These are phyloP conservation scores for Chironomus tentans DNA, from an alignment of 2,888 invertebrate species.

Conservation along the genomic window DNA sequence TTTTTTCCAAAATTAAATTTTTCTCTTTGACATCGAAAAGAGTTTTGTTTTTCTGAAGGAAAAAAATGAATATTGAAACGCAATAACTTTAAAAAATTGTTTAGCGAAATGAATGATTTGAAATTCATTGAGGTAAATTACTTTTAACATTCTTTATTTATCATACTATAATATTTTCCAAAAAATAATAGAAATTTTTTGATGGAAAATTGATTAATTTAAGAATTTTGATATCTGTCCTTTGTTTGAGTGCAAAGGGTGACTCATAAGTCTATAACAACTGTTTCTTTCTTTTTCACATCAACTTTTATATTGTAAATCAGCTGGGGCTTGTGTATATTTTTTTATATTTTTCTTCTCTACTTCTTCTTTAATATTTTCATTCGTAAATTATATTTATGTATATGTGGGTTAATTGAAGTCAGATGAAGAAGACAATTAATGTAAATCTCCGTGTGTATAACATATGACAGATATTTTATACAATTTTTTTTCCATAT, in stretches of 20 bases:
- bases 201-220: background rate
- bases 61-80: slow-evolving; percentile 22
- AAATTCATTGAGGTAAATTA: slow-evolving; percentile 8
- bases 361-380: background rate
- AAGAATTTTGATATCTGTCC: background rate
- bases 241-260: slow-evolving; percentile 14
- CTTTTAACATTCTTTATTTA: background rate
- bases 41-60: background rate
- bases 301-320: slow-evolving; percentile 1
- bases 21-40: background rate
- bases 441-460: background rate
- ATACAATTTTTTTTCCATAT: background rate
- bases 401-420: slow-evolving; percentile 15
- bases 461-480: background rate
- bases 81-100: slow-evolving; percentile 18
- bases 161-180: background rate
- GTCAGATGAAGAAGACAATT: background rate
- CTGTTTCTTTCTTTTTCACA: slow-evolving; percentile 1
- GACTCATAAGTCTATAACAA: slow-evolving; percentile 1
- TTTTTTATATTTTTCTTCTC: background rate
- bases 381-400: background rate
- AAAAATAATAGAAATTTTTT: background rate
- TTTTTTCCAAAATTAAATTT: background rate
- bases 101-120: slow-evolving; percentile 26
- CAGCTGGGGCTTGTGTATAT: slow-evolving; percentile 12